Evolutionary conservation across 2,113 vertebrate species (phyloP).

Genomic region (Suricata suricatta): DNA sequence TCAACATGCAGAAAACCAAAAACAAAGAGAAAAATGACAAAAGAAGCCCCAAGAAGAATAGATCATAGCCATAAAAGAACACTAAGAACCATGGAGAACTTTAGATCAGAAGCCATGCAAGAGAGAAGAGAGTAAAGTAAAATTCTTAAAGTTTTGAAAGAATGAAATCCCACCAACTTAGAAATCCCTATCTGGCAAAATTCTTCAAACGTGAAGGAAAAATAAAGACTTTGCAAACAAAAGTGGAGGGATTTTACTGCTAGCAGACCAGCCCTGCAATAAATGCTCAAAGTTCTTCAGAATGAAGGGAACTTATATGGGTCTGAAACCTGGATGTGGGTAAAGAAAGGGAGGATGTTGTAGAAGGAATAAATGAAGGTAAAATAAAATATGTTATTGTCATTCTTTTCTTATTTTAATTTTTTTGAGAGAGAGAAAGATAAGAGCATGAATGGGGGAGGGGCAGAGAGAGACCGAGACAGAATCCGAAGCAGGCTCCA

Average conservation of each 20-base stretch:
- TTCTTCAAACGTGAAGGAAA: not conserved
- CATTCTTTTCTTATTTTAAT: not conserved
- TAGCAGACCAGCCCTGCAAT: not conserved
- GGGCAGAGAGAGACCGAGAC: no score
- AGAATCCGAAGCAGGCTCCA: no score
- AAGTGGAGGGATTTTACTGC: not conserved
- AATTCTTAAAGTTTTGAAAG: not conserved
- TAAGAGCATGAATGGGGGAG: no score
- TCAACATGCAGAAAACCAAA: not conserved
- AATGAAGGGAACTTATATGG: not conserved
- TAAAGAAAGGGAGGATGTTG: not conserved
- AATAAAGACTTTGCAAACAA: not conserved
- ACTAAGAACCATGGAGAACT: not conserved
- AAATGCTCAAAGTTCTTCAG: not conserved
- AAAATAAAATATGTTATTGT: not conserved
- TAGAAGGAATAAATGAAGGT: not conserved
- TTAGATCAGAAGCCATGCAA: not conserved
- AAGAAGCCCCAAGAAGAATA: not conserved
- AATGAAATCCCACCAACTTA: not conserved
- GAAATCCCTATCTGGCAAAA: not conserved
- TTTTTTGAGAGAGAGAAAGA: no score
- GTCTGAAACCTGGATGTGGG: not conserved
- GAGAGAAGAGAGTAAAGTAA: not conserved
- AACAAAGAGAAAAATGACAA: not conserved
- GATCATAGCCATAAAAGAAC: not conserved